A percentile compares a stretch with the other conserved stretches of the same genome.
phyloP scores from a whole-genome alignment of 2,797 vertebrate genomes.

The Zalophus californianus region DNA sequence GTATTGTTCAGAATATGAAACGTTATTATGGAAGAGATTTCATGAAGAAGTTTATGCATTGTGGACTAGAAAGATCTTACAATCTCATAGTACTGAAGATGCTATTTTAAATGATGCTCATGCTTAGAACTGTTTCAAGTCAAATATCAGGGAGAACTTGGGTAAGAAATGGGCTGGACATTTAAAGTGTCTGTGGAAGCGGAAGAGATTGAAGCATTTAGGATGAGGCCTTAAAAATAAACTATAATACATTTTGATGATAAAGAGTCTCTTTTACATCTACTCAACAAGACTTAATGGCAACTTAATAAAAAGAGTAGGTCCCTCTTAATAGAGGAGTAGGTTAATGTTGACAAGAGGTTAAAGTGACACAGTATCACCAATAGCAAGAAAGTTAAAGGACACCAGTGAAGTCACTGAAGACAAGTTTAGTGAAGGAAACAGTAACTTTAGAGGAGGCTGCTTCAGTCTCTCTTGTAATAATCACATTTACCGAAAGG shows the following conservation, averaged over 20 bases:
- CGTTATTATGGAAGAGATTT: slow-evolving; percentile 26
- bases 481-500: slow-evolving; percentile 64
- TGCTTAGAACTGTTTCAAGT: slow-evolving; percentile 60
- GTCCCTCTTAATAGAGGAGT: slow-evolving; percentile 45
- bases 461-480: slow-evolving; percentile 33
- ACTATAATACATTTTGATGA: slow-evolving; percentile 48
- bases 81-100: slow-evolving; percentile 45
- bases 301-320: slow-evolving; percentile 34
- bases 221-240: slow-evolving; percentile 47
- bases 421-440: slow-evolving; percentile 50
- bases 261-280: slow-evolving; percentile 52
- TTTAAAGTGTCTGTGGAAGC: slow-evolving; percentile 70
- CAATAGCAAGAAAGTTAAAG: slow-evolving; percentile 16
- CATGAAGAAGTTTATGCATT: slow-evolving; percentile 27
- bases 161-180: slow-evolving; percentile 79
- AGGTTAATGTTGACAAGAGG: slow-evolving; percentile 41
- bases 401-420: not conserved
- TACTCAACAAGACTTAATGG: slow-evolving; percentile 49
- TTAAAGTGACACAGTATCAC: slow-evolving; percentile 11
- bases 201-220: slow-evolving; percentile 61
- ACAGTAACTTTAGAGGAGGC: slow-evolving; percentile 49
- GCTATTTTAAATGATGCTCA: slow-evolving; percentile 53
- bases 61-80: slow-evolving; percentile 10
- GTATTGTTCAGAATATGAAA: slow-evolving; percentile 54
- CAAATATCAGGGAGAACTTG: slow-evolving; percentile 49